Percentiles rank a stretch among this genome's conserved stretches.
phyloP scores from a whole-genome alignment of 2,113 vertebrate species.

The Erpornis zantholeuca region DNA sequence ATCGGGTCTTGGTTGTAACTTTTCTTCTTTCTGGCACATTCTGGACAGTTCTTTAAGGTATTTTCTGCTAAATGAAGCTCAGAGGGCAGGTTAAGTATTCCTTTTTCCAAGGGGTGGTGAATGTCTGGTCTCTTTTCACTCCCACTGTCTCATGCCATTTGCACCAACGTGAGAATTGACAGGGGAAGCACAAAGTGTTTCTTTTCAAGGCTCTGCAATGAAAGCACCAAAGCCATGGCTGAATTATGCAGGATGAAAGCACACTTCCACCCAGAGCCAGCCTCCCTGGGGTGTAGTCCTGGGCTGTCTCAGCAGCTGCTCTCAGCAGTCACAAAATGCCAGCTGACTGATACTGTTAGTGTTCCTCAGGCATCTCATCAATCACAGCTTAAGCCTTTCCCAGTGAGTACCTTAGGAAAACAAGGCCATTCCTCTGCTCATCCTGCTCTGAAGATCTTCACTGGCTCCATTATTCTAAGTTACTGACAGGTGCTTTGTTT shows the following conservation, averaged over 20 bases:
- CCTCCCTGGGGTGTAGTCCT: not conserved
- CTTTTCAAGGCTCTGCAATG: not conserved
- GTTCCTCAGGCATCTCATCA: not conserved
- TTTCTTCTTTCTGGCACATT: constrained; percentile 3
- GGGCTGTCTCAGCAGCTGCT: not conserved
- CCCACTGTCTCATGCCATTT: not conserved
- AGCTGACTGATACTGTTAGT: not conserved
- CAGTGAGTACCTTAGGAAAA: not conserved
- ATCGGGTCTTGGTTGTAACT: not conserved
- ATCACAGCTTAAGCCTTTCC: not conserved
- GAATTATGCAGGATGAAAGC: not conserved
- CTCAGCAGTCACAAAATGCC: constrained; percentile 7
- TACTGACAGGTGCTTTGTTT: not conserved
- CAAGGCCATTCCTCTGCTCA: not conserved
- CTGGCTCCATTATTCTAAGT: not conserved
- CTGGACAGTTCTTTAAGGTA: constrained; percentile 4
- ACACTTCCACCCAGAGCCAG: not conserved
- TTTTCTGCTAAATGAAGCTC: not conserved
- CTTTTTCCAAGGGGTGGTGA: not conserved
- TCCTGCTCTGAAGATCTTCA: not conserved
- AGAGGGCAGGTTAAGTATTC: not conserved
- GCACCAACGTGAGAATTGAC: fast-evolving
- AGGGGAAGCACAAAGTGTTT: not conserved
- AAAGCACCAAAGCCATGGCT: not conserved
- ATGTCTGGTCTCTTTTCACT: not conserved